Evolutionary conservation across 2,888 invertebrate species (phyloP), one percentile per base, ranked within the genome.

Genomic region (Nomada goodeniana): DNA sequence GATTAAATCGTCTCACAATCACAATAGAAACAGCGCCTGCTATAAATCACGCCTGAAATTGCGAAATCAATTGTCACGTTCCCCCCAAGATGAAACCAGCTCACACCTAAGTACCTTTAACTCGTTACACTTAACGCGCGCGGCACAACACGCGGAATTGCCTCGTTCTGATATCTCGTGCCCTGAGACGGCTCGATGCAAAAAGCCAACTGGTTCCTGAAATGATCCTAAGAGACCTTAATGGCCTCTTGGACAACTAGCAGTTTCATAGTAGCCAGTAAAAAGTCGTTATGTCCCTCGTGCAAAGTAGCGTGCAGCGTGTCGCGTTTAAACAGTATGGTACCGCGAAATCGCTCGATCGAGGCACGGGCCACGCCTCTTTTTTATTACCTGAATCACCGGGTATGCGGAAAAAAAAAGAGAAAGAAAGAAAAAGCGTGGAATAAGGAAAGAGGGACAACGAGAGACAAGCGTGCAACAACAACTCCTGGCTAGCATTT

Each of bases 271-370:
- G 73, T 20, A 52, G 52, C 18, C 60, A 26, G 50, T 63, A 87
- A 86, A 86, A 87, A 80, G 63, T 84, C 29, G 70, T 57, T 44
- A 26, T 23, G 55, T 68, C 72, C 53, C 47, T 20, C 60, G 64
- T 47, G 61, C 52, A 47, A 71, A 82, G 72, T 70, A 67, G 26
- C 70, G 65, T 57, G 63, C 79, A 61, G 64, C 70, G 53, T 47
- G 79, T 70, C 61, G 64, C 79, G 63, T 44, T 78, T 74, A 76
- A 80, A 82, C 69, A 64, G 76, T 84, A 26, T 78, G 69, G 70
- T 71, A 84, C 76, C 87, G 72, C 80, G 72, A 84, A 82, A 88
- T 88, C 76, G 84, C 23, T 61, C 61, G 44, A 73, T 42, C 76
- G 64, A 44, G 36, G 57, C 78, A 73, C 74, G 84, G 71, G 82